Base-by-base conservation (phyloP, 2,113 vertebrate genomes). In the Synchiropus splendidus region DNA sequence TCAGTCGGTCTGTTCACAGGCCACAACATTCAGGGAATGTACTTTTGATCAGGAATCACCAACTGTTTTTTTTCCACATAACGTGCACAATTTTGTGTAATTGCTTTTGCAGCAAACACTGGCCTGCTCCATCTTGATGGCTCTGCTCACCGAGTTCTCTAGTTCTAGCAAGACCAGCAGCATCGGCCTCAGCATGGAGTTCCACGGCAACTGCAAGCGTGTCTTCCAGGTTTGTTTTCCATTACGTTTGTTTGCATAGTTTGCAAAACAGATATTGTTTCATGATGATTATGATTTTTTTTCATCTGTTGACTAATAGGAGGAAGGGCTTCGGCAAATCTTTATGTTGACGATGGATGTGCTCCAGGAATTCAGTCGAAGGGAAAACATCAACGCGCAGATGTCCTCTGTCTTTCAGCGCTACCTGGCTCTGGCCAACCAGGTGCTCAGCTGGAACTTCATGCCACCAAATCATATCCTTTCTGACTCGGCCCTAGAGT, bases 151-250 rank as follows among this genome's bases (percentile, higher is more conserved):
- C 9, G 95, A 99, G 75, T 99, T 99, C 78, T 98, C 95, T 80
- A 98, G 94, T 85, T 98, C 94, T 80, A 99, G 86, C 79, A 99
- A 99, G 85, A 98, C 94, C 72, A 98, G 95, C 86, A 99, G 95
- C 83, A 97, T 99, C 59, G 95, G 95, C 61, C 86, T 99, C 65
- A 98, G 92, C 74, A 97, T 99, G 94, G 95, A 99, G 80, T 97
- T 97, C 59, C 95, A 99, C 18, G 93, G 93, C 59, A 96, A 89
- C 87, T 98, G 93, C 83, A 99, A 99, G 75, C 88, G 93, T 48
- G 64, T 94, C 52, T 99, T 99, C 79, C 95, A 99, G 92, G 94
- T 98, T 8, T 4, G 12, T 12, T 35, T 10, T 6, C 34, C 34
- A 36, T 12, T 14, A n/a, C 34, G 6, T 2, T 36, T 1, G 34